These are phyloP conservation scores for Amia ocellicauda DNA, from an alignment of 2,113 vertebrate species.

Conservation along the genomic window DNA sequence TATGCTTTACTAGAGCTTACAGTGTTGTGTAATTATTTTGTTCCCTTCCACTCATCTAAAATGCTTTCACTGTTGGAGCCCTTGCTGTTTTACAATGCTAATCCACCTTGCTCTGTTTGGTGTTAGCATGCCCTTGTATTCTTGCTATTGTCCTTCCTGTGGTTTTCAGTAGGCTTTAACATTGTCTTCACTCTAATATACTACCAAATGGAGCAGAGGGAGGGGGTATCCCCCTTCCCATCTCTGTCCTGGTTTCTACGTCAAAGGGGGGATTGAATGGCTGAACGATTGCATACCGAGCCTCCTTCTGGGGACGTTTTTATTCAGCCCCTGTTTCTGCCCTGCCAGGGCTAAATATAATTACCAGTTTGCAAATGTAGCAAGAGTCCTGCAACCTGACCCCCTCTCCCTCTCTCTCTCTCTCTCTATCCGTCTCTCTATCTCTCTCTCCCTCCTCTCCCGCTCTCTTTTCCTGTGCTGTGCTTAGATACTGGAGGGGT, in stretches of 20 bases:
- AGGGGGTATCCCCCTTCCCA: conserved; percentile 41
- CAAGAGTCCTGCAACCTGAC: conserved; percentile 89
- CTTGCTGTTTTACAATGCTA: too few species aligned
- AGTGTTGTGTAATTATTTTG: too few species aligned
- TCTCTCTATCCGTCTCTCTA: conserved; percentile 12
- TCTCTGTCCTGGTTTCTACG: conserved; percentile 29
- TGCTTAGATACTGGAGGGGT: conserved; percentile 67
- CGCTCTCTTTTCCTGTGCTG: conserved; percentile 52
- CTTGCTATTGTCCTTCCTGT: too few species aligned
- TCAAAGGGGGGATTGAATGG: conserved; percentile 57
- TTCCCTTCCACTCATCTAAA: too few species aligned
- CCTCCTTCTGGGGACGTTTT: conserved; percentile 57
- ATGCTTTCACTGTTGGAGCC: too few species aligned
- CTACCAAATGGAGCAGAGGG: conserved; percentile 19
- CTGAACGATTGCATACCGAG: conserved; percentile 68
- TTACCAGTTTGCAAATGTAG: conserved; percentile 86
- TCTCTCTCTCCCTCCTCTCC: conserved; percentile 2
- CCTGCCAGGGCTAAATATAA: conserved; percentile 85
- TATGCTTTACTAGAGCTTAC: too few species aligned
- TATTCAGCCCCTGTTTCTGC: conserved; percentile 61
- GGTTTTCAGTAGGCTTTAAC: background rate
- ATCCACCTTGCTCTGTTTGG: too few species aligned
- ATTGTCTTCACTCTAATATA: background rate
- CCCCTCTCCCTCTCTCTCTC: conserved; percentile 41
- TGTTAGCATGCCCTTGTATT: too few species aligned